Conservation (phyloP, 2,888 invertebrate genomes). For the Druceiella hillmani region DNA sequence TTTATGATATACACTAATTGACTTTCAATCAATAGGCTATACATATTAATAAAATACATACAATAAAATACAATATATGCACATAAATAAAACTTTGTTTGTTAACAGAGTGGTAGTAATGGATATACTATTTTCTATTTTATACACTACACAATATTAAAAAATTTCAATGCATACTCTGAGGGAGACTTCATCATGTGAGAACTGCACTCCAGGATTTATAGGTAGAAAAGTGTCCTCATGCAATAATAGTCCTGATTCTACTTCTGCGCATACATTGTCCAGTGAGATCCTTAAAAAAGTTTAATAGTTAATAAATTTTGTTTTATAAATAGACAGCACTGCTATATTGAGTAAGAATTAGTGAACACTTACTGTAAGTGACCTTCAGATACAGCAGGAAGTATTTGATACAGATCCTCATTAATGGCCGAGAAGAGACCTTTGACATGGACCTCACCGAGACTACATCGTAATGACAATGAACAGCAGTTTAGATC, state of each 20-base stretch:
- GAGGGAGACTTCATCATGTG: constrained; percentile 48
- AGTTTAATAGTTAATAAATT: no score
- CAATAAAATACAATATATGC: no score
- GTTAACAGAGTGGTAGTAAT: no score
- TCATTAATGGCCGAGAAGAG: constrained; percentile 47
- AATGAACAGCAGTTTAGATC: constrained; percentile 44
- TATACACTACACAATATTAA: no score
- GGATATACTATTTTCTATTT: no score
- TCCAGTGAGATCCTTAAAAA: constrained; percentile 47
- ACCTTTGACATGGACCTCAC: constrained; percentile 44
- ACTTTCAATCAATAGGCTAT: no score
- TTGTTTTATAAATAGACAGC: neutral
- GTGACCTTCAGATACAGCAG: constrained; percentile 46
- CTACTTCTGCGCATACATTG: constrained; percentile 51
- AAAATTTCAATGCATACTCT: constrained; percentile 37
- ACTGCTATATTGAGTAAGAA: constrained; percentile 2
- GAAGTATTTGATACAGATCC: constrained; percentile 44
- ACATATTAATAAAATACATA: no score
- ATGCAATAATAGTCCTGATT: constrained; percentile 48
- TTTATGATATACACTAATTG: no score
- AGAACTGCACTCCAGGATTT: constrained; percentile 52
- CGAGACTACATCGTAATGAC: constrained; percentile 37
- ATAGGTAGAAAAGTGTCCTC: constrained; percentile 53
- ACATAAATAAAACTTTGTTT: no score
- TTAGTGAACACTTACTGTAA: constrained; percentile 36